Base-by-base conservation (phyloP, 1,140 invertebrate species). In the Ceratosolen fusciceps region DNA sequence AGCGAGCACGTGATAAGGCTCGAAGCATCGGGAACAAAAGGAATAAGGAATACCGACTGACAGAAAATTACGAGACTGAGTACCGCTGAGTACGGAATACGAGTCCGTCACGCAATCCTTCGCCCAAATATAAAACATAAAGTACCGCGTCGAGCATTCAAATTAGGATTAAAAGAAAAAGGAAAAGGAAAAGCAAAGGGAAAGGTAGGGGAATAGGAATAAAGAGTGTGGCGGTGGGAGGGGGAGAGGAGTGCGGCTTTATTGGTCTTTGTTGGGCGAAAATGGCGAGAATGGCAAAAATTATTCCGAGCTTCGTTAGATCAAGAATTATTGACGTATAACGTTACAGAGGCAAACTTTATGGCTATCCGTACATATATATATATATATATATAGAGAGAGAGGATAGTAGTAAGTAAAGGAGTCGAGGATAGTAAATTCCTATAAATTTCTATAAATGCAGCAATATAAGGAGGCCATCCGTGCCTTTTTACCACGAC, bases 21-120 rank as follows among this genome's bases (percentile, higher is more conserved):
- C 14, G 60, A 74, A 60, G 10, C 47, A 80, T 73, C 68, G 74
- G 73, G 58, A 72, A 76, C 73, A 80, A 56, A 72, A 71, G n/a
- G n/a, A n/a, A n/a, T n/a, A n/a, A n/a, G n/a, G 62, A 80, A 62
- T 72, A 80, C 71, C 67, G 73, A 65, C 79, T 76, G 73, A 62
- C 73, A 75, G 73, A 56, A 80, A 76, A 80, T 80, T 80, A 80
- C 74, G 19, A 72, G 56, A n/a, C 67, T 58, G 26, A 60, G 56
- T 62, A 29, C 21, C 54, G 79, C 43, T 47, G 39, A 68, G 58
- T 75, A 75, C n/a, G n/a, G 76, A 80, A 80, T 80, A 65, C 54
- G 73, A 80, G 9, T 56, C 5, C 24, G 56, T 60, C 79, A 80
- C 74, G 79, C 74, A 73, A 77, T 54, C 52, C 24, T 19, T 9